These are phyloP conservation scores for Drosophila carrolli DNA, from an alignment of 1,140 invertebrate species.

Conservation along the genomic window DNA sequence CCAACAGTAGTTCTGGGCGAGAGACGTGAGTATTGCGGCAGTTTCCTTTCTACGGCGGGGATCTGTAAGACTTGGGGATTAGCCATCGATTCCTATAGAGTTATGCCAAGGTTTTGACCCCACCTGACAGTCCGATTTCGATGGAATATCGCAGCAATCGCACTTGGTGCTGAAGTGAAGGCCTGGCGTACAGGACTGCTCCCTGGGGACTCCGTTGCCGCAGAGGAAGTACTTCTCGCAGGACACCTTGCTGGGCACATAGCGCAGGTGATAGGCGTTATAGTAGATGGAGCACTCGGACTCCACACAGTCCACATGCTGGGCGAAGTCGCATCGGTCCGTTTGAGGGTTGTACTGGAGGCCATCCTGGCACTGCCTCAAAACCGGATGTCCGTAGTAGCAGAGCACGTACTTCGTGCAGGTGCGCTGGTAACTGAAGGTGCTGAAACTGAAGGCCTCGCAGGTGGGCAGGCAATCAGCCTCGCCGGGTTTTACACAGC, in stretches of 20 bases:
- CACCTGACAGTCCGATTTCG: constrained; percentile 59
- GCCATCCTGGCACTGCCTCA: constrained; percentile 65
- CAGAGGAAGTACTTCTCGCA: constrained; percentile 73
- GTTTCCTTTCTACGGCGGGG: constrained; percentile 33
- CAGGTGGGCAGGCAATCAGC: constrained; percentile 48
- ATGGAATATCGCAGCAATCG: constrained; percentile 67
- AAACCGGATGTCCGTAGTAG: constrained; percentile 60
- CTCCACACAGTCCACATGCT: constrained; percentile 77
- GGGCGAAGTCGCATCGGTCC: constrained; percentile 73
- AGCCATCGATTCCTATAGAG: too few species aligned
- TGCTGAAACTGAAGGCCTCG: constrained; percentile 17
- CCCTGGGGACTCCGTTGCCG: constrained; percentile 47
- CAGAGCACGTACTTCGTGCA: constrained; percentile 78
- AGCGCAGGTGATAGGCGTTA: constrained; percentile 57
- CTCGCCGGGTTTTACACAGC: constrained; percentile 19
- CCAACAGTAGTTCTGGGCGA: constrained; percentile 39
- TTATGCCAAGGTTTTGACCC: not conserved
- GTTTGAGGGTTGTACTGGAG: constrained; percentile 72
- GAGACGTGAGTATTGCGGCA: constrained; percentile 23
- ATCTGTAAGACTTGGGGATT: constrained; percentile 33
- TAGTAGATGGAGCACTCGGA: constrained; percentile 64
- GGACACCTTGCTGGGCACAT: constrained; percentile 61
- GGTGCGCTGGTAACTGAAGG: constrained; percentile 70
- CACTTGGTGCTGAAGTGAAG: constrained; percentile 66
- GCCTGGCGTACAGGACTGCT: constrained; percentile 48